Evolutionary conservation across 2,888 invertebrate genomes (phyloP), one percentile per base, ranked within the genome.

Genomic region (Lissonota sp.): DNA sequence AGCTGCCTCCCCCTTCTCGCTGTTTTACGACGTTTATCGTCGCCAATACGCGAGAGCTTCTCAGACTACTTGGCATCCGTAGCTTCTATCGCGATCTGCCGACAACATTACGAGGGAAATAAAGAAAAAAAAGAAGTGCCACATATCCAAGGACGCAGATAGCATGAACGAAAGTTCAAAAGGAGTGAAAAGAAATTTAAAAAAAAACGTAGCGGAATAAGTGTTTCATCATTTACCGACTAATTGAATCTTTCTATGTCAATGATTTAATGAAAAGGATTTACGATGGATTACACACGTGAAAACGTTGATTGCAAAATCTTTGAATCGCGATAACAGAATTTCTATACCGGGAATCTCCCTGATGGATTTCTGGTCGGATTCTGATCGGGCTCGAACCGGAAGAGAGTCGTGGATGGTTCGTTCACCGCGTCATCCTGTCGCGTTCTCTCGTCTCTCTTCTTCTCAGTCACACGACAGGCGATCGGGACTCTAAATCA

Each of bases 21-120:
- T 26, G 88, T 91, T 91, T 91, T 90, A 91, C 89, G 90, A 89
- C 87, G 87, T 87, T 89, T 91, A 90, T 88, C 88, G 85, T 79
- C 77, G 79, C 73, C 64, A 78, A 82, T 82, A 82, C 67, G 71
- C 74, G 67, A 69, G 70, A 67, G 78, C 67, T 79, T 63, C 62
- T 57, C 69, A 44, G 51, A 69, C 73, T 64, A 55, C 80, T 70
- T 67, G 70, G 53, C 80, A 71, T 74, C 76, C 26, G 46, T 55
- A 62, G 77, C 79, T 72, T 79, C 78, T 80, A 71, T 81, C 67
- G 71, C 64, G 60, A 49, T 53, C 39, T 51, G 74, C 74, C 74
- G 79, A 71, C 70, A 67, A 72, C 67, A 60, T 74, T 63, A 80
- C 70, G 49, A 55, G 57, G 39, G 57, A 73, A 66, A 70, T 55